Evolutionary conservation across 2,113 vertebrate species (phyloP).

Genomic region (Patagioenas fasciata): DNA sequence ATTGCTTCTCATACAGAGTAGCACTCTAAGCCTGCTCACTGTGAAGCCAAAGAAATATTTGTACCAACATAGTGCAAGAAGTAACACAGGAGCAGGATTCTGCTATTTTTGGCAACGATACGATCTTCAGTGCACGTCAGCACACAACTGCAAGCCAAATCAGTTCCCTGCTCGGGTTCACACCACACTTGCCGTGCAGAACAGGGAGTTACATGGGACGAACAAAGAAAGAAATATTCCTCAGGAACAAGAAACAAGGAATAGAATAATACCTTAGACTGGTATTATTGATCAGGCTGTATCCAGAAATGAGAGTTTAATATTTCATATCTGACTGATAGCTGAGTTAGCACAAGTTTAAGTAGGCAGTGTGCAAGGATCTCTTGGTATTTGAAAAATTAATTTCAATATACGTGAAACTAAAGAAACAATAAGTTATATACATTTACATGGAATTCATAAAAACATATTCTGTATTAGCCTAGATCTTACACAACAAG

Average conservation of each 20-base stretch:
- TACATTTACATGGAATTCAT: background rate
- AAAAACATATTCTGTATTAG: background rate
- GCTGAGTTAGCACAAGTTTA: background rate
- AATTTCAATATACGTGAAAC: background rate
- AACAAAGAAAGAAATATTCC: background rate
- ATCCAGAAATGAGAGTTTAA: background rate
- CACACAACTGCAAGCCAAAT: background rate
- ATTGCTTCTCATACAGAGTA: background rate
- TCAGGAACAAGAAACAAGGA: background rate
- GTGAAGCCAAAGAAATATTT: background rate
- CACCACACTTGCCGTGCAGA: fast-evolving
- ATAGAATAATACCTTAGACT: background rate
- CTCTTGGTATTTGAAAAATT: background rate
- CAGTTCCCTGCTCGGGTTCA: background rate
- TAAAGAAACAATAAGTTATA: background rate
- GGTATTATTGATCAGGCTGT: background rate
- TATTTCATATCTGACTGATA: background rate
- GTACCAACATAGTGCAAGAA: slow-evolving; percentile 24
- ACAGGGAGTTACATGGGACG: background rate
- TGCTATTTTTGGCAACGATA: slow-evolving; percentile 42
- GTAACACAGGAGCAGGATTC: slow-evolving; percentile 34
- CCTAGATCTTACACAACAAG: background rate
- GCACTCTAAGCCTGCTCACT: background rate
- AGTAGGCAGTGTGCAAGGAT: background rate
- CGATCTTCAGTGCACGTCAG: background rate